Percentiles rank a stretch among this genome's conserved stretches.
phyloP scores from a whole-genome alignment of 1,140 invertebrate genomes.

The Copidosoma floridanum region DNA sequence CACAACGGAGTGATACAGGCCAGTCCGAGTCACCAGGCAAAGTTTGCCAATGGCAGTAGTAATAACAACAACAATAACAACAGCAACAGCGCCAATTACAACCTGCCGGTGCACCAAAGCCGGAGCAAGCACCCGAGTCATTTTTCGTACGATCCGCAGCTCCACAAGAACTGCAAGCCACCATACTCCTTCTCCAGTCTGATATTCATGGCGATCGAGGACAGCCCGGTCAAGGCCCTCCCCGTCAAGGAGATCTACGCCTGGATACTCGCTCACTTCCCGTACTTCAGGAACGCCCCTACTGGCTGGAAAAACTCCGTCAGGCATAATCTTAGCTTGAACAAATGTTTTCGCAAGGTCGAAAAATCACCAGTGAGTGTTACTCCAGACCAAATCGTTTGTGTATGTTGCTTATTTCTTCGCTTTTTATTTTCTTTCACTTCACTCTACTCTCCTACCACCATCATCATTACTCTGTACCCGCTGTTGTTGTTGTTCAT shows the following conservation, averaged over 20 bases:
- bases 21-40: not conserved
- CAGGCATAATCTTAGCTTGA: constrained; percentile 90
- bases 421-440: too few relatives aligned
- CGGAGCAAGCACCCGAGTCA: constrained; percentile 70
- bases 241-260: constrained; percentile 96
- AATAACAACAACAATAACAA: constrained; percentile 12
- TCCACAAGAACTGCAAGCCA: constrained; percentile 85
- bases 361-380: constrained; percentile 79
- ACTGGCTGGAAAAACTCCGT: constrained; percentile 98
- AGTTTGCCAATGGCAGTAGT: constrained; percentile 6
- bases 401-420: too few relatives aligned
- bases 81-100: constrained; percentile 46
- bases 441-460: too few relatives aligned
- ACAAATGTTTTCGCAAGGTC: constrained; percentile 97
- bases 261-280: constrained; percentile 97
- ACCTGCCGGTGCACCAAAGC: constrained; percentile 52
- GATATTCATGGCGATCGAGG: constrained; percentile 97
- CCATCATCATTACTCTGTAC: too few relatives aligned
- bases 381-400: not conserved
- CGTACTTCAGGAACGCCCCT: constrained; percentile 93
- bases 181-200: constrained; percentile 94
- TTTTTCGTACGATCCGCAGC: constrained; percentile 72
- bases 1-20: not conserved
- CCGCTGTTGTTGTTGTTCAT: too few relatives aligned
- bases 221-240: constrained; percentile 81